Conservation (phyloP, 2,888 invertebrate genomes). For the Cephus runcator region DNA sequence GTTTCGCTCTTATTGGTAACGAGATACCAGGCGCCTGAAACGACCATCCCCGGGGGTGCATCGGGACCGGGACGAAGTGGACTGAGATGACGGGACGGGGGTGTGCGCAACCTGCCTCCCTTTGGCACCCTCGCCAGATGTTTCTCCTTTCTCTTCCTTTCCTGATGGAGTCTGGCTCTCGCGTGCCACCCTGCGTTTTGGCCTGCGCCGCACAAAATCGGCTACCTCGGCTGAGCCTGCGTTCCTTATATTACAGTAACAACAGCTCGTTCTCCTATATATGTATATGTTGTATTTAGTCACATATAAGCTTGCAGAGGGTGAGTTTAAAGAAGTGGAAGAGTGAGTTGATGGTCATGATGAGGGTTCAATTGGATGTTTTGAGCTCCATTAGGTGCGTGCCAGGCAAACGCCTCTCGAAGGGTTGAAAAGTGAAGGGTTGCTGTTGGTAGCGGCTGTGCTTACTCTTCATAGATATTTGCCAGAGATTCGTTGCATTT, state of each 20-base stretch:
- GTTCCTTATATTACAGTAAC: constrained; percentile 1
- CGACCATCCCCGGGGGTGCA: constrained; percentile 28
- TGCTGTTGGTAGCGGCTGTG: not conserved
- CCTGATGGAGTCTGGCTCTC: constrained; percentile 7
- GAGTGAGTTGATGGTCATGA: constrained; percentile 5
- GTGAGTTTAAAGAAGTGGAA: not conserved
- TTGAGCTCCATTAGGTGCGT: constrained; percentile 28
- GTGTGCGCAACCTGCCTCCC: constrained; percentile 53
- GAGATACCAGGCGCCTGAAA: constrained; percentile 30
- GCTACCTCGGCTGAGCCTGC: not conserved
- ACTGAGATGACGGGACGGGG: constrained; percentile 33
- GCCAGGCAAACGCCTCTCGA: constrained; percentile 16
- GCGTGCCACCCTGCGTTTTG: constrained; percentile 17
- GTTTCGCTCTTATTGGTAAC: constrained; percentile 43
- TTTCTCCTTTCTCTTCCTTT: constrained; percentile 28
- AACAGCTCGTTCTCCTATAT: not conserved
- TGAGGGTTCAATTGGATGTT: constrained; percentile 28
- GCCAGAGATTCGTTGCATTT: not conserved
- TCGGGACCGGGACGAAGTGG: constrained; percentile 10
- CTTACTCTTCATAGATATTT: not conserved
- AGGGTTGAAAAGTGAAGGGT: constrained; percentile 22
- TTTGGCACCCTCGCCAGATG: constrained; percentile 56
- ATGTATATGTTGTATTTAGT: not conserved
- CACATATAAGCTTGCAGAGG: not conserved
- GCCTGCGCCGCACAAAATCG: not conserved